A percentile compares a stretch with the other conserved stretches of the same genome.
Evolutionary conservation across 1,140 invertebrate genomes (phyloP).

Genomic region (Cryptotermes secundus): DNA sequence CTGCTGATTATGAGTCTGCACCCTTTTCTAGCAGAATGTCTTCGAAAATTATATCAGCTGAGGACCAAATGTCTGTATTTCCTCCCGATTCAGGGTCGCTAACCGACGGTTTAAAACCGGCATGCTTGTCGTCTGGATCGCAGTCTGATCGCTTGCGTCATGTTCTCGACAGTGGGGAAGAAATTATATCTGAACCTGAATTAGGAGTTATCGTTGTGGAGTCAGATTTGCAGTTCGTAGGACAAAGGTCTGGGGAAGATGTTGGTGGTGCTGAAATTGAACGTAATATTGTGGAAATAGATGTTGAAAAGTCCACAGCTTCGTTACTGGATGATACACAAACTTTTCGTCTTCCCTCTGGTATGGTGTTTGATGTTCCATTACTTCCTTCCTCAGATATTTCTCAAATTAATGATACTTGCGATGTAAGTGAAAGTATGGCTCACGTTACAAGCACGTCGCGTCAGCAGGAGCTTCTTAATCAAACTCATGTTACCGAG

Average conservation of each 20-base stretch:
- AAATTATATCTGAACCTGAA: not conserved
- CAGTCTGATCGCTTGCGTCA: no score
- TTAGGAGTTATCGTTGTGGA: not conserved
- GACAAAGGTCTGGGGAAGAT: not conserved
- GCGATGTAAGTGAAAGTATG: not conserved
- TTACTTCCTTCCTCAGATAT: no score
- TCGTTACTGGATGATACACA: not conserved
- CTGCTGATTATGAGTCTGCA: no score
- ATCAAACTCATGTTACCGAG: not conserved
- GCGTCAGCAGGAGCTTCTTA: not conserved
- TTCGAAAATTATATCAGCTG: no score
- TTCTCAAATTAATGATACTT: not conserved
- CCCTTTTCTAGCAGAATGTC: no score
- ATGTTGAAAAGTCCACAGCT: not conserved
- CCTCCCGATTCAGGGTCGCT: no score
- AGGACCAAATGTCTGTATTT: no score
- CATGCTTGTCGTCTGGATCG: no score
- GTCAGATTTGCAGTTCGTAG: not conserved
- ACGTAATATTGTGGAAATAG: not conserved
- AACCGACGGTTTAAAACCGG: no score
- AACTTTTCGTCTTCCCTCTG: not conserved
- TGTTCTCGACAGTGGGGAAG: no score
- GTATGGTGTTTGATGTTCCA: no score
- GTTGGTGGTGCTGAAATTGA: not conserved
- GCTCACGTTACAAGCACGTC: not conserved